Conservation (phyloP, 2,797 vertebrate species). For the Cynodonichthys magdalenae region DNA sequence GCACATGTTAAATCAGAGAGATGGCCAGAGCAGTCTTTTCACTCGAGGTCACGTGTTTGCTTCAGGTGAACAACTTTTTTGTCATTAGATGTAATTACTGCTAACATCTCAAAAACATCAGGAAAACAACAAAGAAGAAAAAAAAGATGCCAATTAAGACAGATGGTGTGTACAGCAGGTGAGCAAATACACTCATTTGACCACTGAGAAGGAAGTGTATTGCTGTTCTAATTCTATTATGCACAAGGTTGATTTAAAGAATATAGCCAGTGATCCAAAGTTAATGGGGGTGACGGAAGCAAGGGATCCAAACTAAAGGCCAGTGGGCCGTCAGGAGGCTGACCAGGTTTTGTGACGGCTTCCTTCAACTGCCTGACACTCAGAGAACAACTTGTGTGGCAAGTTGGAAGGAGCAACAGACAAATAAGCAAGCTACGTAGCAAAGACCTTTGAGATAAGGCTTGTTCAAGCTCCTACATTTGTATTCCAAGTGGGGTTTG, state of each 20-base stretch:
- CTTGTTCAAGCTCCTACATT: conserved; percentile 46
- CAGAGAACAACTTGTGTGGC: conserved; percentile 46
- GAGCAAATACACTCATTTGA: conserved; percentile 36
- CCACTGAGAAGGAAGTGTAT: conserved; percentile 36
- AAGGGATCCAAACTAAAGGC: conserved; percentile 57
- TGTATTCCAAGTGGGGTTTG: conserved; percentile 57
- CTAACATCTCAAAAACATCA: conserved; percentile 63
- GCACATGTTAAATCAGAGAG: conserved; percentile 46
- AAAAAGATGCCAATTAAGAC: conserved; percentile 34
- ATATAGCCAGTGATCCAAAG: conserved; percentile 80
- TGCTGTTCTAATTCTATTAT: conserved; percentile 72
- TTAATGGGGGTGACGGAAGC: conserved; percentile 80
- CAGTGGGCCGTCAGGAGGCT: conserved; percentile 31
- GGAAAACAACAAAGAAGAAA: conserved; percentile 43
- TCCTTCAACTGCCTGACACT: conserved; percentile 57
- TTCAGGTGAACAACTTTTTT: conserved; percentile 66
- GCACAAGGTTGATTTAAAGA: conserved; percentile 63
- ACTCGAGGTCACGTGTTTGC: conserved; percentile 55
- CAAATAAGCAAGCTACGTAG: conserved; percentile 60
- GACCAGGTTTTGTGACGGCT: conserved; percentile 47
- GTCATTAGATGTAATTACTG: conserved; percentile 69
- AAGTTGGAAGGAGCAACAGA: conserved; percentile 49
- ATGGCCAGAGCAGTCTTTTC: conserved; percentile 43
- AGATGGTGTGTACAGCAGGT: conserved; percentile 14
- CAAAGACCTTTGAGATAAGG: conserved; percentile 63